Evolutionary conservation across 2,113 vertebrate species (phyloP).

Genomic region (Sinocyclocheilus grahami): DNA sequence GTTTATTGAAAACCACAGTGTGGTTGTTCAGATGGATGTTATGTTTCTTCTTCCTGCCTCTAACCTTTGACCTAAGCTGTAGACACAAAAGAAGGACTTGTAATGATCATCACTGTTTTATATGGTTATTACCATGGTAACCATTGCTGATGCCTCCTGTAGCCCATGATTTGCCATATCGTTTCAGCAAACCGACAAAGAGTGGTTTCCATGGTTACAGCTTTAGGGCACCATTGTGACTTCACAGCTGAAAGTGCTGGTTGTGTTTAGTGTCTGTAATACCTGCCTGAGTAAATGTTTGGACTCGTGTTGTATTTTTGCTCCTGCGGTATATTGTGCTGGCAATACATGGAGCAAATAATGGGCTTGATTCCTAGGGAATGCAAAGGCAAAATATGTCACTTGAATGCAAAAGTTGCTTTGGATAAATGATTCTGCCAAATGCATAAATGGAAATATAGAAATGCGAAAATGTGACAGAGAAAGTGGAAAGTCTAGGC

Average conservation of each 20-base stretch:
- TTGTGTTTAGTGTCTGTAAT: slow-evolving; percentile 23
- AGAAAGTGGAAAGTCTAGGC: background rate
- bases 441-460: background rate
- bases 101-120: slow-evolving; percentile 34
- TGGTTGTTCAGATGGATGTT: background rate
- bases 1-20: background rate
- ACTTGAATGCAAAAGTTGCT: background rate
- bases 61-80: slow-evolving; percentile 28
- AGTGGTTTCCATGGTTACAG: slow-evolving; percentile 70
- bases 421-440: background rate
- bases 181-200: slow-evolving; percentile 53
- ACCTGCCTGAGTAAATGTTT: slow-evolving; percentile 4
- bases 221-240: slow-evolving; percentile 55
- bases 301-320: background rate
- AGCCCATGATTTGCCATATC: slow-evolving; percentile 54
- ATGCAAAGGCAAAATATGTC: background rate
- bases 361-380: background rate
- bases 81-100: slow-evolving; percentile 1
- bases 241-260: slow-evolving; percentile 55
- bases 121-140: slow-evolving; percentile 53
- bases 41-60: background rate
- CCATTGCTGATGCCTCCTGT: slow-evolving; percentile 50
- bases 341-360: background rate
- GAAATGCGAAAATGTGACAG: background rate
- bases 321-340: background rate